Conservation (phyloP, 2,113 vertebrate genomes). For the Candoia aspera region DNA sequence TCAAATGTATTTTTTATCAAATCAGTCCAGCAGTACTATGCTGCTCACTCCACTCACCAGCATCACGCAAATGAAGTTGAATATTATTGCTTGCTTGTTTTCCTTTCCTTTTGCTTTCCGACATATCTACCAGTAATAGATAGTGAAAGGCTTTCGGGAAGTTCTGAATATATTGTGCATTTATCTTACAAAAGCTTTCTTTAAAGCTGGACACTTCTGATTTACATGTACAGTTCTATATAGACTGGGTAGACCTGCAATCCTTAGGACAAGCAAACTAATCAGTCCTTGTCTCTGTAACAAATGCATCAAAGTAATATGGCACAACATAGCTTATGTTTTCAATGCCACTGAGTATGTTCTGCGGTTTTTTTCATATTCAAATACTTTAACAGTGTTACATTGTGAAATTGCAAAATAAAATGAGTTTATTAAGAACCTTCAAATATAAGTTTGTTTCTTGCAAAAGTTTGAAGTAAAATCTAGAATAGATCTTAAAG, state of each 20-base stretch:
- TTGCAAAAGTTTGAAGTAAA: background rate
- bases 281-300: conserved; percentile 39
- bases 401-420: conserved; percentile 74
- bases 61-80: background rate
- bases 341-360: conserved; percentile 71
- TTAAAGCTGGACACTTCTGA: background rate
- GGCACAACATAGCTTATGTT: conserved; percentile 51
- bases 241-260: background rate
- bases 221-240: too few species aligned
- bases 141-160: background rate
- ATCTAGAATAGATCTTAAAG: too few species aligned
- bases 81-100: background rate
- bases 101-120: background rate
- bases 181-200: background rate
- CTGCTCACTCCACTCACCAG: background rate
- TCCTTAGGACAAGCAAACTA: background rate
- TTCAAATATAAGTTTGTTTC: conserved; percentile 67
- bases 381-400: conserved; percentile 71
- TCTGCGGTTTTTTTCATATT: conserved; percentile 70
- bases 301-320: conserved; percentile 41
- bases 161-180: background rate
- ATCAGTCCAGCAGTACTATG: background rate
- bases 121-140: background rate
- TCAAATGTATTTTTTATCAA: background rate
- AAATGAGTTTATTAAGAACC: conserved; percentile 73